Base-by-base conservation (phyloP, 2,888 invertebrate species). In the Eugnorisma glareosa region DNA sequence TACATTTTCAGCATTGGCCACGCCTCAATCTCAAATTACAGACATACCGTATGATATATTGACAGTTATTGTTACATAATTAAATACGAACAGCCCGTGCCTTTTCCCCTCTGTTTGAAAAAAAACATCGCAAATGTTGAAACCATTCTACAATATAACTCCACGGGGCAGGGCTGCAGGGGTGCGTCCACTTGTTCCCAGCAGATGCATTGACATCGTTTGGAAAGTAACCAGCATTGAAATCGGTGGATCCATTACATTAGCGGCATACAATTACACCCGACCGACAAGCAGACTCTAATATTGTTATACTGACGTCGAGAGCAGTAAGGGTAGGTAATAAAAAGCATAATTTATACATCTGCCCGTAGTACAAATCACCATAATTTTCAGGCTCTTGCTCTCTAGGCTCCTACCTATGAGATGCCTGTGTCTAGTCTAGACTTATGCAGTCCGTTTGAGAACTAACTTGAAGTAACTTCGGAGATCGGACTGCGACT, bases 131-230 rank as follows among this genome's bases (percentile, higher is more conserved):
- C 51, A 8, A 79, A 37, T n/a, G 63, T 64, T n/a, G 37, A 40
- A 15, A 40, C n/a, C 37, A 40, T 64, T 40, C 7, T n/a, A 1
- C 37, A n/a, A 8, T 40, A 3, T 1, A 13, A 2, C 54, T 43
- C n/a, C 11, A 8, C n/a, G 10, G 31, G 15, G 40, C 45, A 59
- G 13, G 11, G 40, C 6, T 13, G 24, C 13, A 48, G 57, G 79
- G 78, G 64, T 57, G 78, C 45, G 18, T 31, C 73, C 57, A 73
- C 73, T 78, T 57, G 81, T 78, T 40, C 80, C 54, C 57, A 74
- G 45, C 81, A 66, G 43, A 63, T 35, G 64, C 40, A 57, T 81
- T 64, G 57, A 40, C 48, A 48, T n/a, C 40, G 24, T 48, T 66
- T 57, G 28, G 15, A 66, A 48, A 66, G 75, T 79, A 64, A 64